Percentiles rank a stretch among this genome's conserved stretches.
Conservation (phyloP, 2,113 vertebrate species). For the Tichodroma muraria region DNA sequence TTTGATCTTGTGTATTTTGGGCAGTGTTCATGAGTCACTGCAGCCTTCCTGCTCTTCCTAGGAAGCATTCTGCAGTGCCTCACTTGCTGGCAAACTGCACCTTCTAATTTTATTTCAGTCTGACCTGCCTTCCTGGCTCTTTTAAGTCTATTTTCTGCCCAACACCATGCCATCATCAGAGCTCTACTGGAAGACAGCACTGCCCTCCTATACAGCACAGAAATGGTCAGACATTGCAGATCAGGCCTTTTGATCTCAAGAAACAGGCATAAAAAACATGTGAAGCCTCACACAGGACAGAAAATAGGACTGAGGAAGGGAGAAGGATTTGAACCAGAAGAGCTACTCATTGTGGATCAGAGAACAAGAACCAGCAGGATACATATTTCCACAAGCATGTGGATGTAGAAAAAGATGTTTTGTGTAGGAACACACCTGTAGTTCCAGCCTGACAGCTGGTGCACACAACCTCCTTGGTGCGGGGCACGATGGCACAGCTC, state of each 20-base stretch:
- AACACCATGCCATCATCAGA: neutral
- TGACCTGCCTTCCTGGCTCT: neutral
- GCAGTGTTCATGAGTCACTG: neutral
- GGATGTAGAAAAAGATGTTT: neutral
- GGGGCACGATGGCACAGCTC: constrained; percentile 86
- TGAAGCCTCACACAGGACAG: neutral
- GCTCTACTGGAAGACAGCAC: neutral
- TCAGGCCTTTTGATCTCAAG: neutral
- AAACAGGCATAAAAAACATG: neutral
- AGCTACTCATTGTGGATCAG: neutral
- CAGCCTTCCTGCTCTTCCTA: neutral
- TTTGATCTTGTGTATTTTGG: neutral
- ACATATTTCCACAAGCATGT: neutral
- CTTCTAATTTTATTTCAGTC: neutral
- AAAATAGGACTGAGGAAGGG: neutral
- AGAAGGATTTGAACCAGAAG: neutral
- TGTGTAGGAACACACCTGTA: constrained; percentile 73
- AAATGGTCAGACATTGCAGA: neutral
- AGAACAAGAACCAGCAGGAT: neutral
- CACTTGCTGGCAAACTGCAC: neutral
- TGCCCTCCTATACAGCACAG: neutral
- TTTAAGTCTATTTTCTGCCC: neutral
- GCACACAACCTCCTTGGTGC: constrained; percentile 90
- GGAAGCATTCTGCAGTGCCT: neutral
- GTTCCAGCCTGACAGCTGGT: constrained; percentile 92